Base-by-base conservation (phyloP, 2,888 invertebrate genomes). In the Ophion ellenae region DNA sequence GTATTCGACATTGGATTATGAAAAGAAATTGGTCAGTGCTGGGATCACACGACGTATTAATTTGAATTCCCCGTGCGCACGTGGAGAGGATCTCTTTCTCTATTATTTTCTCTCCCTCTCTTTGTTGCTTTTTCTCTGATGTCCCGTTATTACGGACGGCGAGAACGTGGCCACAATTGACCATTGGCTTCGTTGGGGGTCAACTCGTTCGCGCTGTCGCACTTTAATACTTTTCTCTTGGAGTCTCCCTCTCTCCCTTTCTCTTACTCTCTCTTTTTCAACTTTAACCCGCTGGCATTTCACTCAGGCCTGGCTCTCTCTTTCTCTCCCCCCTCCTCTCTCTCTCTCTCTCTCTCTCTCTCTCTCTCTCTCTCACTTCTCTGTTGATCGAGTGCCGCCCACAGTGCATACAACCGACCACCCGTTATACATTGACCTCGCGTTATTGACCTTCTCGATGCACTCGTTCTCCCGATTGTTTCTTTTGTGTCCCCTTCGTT, bases 141-240 rank as follows among this genome's bases (percentile, higher is more conserved):
- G 76, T 61, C 66, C 71, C 71, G 64, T 76, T 70, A 59, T 70
- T 63, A 69, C 77, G 9, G 28, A 67, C 64, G 70, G 73, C 79
- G 79, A 87, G 78, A 79, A 85, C 74, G 76, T 75, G 83, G 86
- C 83, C 74, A 77, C 88, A 88, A 87, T 87, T 87, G 84, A 85
- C 86, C 86, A 81, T 87, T 87, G 85, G 83, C 84, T 76, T 73
- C 80, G 70, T 76, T 67, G 84, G 86, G 82, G 87, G 86, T 87
- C 85, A 87, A 88, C 84, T 87, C 73, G 84, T 85, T 86, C 69
- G 86, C 84, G 86, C 85, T 75, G 81, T 76, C 80, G 86, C 85
- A 76, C 78, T 84, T 87, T 83, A 85, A 86, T 86, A 83, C 81
- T 78, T 69, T 47, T 47, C 47, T 11, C 47, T 47, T 47, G 7